Evolutionary conservation across 2,888 invertebrate species (phyloP), one percentile per base, ranked within the genome.

Genomic region (Phragmatobia fuliginosa): DNA sequence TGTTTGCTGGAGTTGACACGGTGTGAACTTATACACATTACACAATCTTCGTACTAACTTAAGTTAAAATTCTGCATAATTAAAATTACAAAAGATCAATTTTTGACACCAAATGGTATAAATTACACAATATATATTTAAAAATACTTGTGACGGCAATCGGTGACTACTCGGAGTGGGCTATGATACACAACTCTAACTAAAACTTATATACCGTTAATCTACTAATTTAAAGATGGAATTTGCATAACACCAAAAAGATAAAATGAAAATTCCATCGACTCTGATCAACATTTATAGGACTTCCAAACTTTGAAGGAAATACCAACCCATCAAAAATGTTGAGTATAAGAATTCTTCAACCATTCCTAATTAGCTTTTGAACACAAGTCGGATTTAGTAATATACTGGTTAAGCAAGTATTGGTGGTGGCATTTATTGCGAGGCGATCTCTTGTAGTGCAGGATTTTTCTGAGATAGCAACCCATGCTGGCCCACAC

Each of bases 1-100:
- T 97, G 56, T 93, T 96, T 62, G 97, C 96, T 32, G 97, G 97
- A 62, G 94, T 97, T 16, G 97, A 97, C 87, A 97, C 97, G 73
- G 97, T 97, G 1, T 11, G 4, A 62, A 10, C 32, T 56, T 5
- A 5, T 56, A 16, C 28, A n/a, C n/a, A n/a, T n/a, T 56, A 16
- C 28, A 56, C 28, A 52, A 25, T 52, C 11, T 41, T 41, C 6
- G 6, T 18, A 41, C 5, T 18, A 41, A 21, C 45, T 21, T 21
- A 21, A 21, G 21, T 21, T 21, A 0, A 45, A 45, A 21, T 45
- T 45, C 6, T n/a, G 21, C 1, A 8, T 7, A 1, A 21, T 18
- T n/a, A n/a, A 16, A 1, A 41, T 41, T 18, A 0, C 3, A 38
- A 1, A 38, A 14, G 16, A 38, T 14, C 38, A 7, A 5, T 5